These are phyloP conservation scores for Caenorhabditis drosophilae DNA, from an alignment of 2,888 invertebrate species.

Conservation along the genomic window DNA sequence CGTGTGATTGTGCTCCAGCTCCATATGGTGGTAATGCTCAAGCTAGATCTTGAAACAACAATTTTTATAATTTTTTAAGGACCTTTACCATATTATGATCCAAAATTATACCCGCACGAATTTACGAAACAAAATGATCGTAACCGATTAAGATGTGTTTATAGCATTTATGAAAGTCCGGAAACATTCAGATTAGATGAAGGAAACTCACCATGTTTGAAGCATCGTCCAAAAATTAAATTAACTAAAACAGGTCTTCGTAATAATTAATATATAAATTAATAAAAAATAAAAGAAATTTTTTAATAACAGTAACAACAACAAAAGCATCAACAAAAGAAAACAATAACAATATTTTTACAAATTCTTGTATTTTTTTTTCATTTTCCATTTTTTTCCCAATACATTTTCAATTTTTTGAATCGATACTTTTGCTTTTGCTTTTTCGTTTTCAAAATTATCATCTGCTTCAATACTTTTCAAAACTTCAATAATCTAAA, in stretches of 20 bases:
- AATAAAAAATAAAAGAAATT: background rate
- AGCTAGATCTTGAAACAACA: background rate
- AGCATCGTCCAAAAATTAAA: constrained; percentile 54
- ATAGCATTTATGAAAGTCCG: constrained; percentile 60
- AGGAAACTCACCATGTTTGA: constrained; percentile 59
- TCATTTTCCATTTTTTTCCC: constrained; percentile 33
- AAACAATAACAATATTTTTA: background rate
- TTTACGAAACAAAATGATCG: constrained; percentile 61
- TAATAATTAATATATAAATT: constrained; percentile 3
- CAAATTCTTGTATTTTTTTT: constrained; percentile 18
- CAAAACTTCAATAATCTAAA: constrained; percentile 22
- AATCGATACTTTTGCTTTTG: constrained; percentile 18
- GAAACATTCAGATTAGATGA: constrained; percentile 57
- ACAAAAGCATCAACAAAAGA: constrained; percentile 1
- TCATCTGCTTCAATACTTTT: constrained; percentile 18
- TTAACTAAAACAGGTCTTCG: constrained; percentile 44
- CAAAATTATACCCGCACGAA: constrained; percentile 59
- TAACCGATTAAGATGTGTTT: constrained; percentile 60
- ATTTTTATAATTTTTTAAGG: constrained; percentile 27
- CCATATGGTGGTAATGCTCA: constrained; percentile 57
- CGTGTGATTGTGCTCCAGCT: constrained; percentile 67
- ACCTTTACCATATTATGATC: constrained; percentile 65
- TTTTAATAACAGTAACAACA: constrained; percentile 2
- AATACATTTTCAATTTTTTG: constrained; percentile 19
- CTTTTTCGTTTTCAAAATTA: constrained; percentile 17